Evolutionary conservation across 2,113 vertebrate species (phyloP).

Genomic region (Thamnaconus septentrionalis): DNA sequence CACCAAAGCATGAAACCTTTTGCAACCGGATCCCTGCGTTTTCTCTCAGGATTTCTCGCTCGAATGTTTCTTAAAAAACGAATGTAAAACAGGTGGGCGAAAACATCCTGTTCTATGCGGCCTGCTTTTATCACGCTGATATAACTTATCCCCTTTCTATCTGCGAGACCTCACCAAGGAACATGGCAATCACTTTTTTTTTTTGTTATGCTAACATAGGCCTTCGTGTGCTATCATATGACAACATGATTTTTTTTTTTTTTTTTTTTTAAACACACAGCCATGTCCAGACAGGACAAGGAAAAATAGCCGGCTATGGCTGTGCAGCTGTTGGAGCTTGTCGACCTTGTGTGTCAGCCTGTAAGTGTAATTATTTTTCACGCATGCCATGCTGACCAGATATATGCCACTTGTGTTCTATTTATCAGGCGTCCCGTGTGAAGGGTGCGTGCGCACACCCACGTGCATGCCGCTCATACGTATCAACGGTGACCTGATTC

Average conservation of each 20-base stretch:
- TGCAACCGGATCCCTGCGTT: not conserved
- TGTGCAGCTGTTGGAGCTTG: conserved; percentile 63
- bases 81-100: conserved; percentile 1
- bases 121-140: too few species aligned
- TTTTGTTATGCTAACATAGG: conserved; percentile 22
- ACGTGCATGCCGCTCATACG: conserved; percentile 15
- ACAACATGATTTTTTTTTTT: conserved; percentile 49
- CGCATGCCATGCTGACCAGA: conserved; percentile 62
- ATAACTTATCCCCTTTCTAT: not conserved
- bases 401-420: conserved; percentile 46
- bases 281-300: conserved; percentile 58
- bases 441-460: not conserved
- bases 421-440: conserved; percentile 46
- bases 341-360: conserved; percentile 68
- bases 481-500: conserved; percentile 44
- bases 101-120: not conserved
- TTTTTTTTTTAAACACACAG: conserved; percentile 41
- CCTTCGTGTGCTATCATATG: conserved; percentile 59
- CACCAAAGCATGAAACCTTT: not conserved
- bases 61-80: not conserved
- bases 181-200: conserved; percentile 21
- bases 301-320: conserved; percentile 46
- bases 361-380: conserved; percentile 65
- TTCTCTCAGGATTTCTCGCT: not conserved
- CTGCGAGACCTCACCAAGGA: conserved; percentile 13